Percentiles rank a stretch among this genome's conserved stretches.
Evolutionary conservation across 2,888 invertebrate genomes (phyloP).

Genomic region (Drosophila dives): DNA sequence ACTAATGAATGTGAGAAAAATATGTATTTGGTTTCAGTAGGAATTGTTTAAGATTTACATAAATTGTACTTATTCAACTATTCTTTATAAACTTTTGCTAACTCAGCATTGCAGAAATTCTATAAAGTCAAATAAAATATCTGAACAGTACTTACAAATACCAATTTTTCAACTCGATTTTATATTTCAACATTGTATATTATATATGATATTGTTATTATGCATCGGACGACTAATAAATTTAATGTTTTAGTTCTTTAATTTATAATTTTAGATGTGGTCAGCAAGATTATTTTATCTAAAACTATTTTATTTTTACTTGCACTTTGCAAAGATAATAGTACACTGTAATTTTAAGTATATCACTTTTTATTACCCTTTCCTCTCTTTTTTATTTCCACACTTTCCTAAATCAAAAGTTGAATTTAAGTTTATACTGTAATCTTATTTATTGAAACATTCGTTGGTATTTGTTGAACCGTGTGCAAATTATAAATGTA

Average conservation of each 20-base stretch:
- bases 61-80: not conserved
- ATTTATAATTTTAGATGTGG: not conserved
- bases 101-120: not conserved
- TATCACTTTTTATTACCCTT: not conserved
- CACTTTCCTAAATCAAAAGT: not conserved
- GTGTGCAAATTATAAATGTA: not conserved
- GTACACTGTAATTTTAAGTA: not conserved
- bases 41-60: not conserved
- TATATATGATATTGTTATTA: not conserved
- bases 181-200: not conserved
- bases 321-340: not conserved
- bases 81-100: not conserved
- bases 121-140: slow-evolving; percentile 4
- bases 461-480: slow-evolving; percentile 1
- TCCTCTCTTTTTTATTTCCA: not conserved
- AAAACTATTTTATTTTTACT: not conserved
- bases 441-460: slow-evolving; percentile 30
- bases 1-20: not conserved
- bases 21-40: not conserved
- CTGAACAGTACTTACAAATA: not conserved
- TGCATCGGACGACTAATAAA: not conserved
- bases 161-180: not conserved
- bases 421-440: not conserved
- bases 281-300: not conserved
- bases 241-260: not conserved